Percentiles rank a stretch among this genome's conserved stretches.
phyloP scores from a whole-genome alignment of 2,113 vertebrate genomes.

The Cryptomyrus ogoouensis region DNA sequence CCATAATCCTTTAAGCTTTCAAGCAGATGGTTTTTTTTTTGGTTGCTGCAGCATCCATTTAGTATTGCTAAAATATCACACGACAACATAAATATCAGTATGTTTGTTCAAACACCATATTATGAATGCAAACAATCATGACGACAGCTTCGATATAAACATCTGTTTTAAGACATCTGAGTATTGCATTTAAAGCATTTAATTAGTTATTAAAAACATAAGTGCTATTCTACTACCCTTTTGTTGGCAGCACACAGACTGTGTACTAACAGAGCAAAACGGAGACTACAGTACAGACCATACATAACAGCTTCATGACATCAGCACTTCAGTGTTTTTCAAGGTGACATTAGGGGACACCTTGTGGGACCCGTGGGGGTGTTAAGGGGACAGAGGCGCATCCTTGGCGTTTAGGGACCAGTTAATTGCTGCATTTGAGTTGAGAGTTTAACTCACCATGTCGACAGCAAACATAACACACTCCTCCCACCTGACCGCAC shows the following conservation, averaged over 20 bases:
- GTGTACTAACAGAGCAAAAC: neutral
- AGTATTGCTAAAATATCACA: neutral
- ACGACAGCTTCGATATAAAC: neutral
- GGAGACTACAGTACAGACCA: neutral
- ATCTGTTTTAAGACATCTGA: neutral
- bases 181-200: neutral
- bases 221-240: neutral
- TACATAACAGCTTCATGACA: neutral
- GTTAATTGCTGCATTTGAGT: slow-evolving; percentile 5
- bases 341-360: neutral
- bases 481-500: neutral
- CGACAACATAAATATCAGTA: neutral
- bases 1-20: slow-evolving; percentile 54
- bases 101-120: neutral
- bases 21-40: slow-evolving; percentile 42
- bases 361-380: neutral
- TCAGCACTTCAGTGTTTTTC: neutral
- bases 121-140: neutral
- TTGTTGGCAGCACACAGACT: neutral
- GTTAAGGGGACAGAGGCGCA: neutral
- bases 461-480: neutral
- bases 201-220: neutral
- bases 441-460: neutral
- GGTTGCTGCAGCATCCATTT: neutral
- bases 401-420: neutral